Percentiles rank a stretch among this genome's conserved stretches.
These are phyloP conservation scores for Orthosia cruda DNA, from an alignment of 2,888 invertebrate species.

Conservation along the genomic window DNA sequence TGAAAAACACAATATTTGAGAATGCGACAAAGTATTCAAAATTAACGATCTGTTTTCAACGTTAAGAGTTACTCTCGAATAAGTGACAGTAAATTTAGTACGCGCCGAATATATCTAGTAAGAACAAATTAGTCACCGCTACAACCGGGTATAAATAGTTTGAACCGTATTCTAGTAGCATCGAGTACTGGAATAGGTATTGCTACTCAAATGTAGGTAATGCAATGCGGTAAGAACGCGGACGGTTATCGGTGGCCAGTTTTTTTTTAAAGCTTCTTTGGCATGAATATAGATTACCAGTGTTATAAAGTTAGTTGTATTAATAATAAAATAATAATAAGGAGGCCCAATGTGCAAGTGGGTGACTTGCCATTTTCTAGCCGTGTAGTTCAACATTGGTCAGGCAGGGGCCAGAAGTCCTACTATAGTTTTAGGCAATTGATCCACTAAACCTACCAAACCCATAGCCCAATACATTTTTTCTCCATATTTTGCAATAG, in stretches of 20 bases:
- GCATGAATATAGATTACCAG: background rate
- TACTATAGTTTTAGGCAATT: too few species aligned
- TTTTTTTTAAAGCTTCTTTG: background rate
- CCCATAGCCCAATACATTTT: too few species aligned
- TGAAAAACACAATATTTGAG: background rate
- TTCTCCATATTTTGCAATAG: too few species aligned
- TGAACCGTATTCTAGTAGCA: constrained; percentile 71
- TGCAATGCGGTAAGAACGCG: background rate
- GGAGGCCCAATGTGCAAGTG: too few species aligned
- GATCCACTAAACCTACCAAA: too few species aligned
- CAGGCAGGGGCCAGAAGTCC: too few species aligned
- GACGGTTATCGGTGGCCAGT: background rate
- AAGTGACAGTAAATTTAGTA: constrained; percentile 70
- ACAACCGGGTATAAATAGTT: constrained; percentile 75
- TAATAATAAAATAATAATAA: too few species aligned
- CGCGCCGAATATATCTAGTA: constrained; percentile 72
- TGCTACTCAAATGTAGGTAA: constrained; percentile 30
- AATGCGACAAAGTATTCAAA: constrained; percentile 22
- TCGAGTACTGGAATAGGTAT: constrained; percentile 52
- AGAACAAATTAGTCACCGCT: constrained; percentile 78
- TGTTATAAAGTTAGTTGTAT: too few species aligned
- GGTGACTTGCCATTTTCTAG: too few species aligned
- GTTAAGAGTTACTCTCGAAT: constrained; percentile 60
- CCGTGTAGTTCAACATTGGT: too few species aligned
- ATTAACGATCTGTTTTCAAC: constrained; percentile 61